Evolutionary conservation across 2,888 invertebrate species (phyloP).

Genomic region (Ellobium chinense): DNA sequence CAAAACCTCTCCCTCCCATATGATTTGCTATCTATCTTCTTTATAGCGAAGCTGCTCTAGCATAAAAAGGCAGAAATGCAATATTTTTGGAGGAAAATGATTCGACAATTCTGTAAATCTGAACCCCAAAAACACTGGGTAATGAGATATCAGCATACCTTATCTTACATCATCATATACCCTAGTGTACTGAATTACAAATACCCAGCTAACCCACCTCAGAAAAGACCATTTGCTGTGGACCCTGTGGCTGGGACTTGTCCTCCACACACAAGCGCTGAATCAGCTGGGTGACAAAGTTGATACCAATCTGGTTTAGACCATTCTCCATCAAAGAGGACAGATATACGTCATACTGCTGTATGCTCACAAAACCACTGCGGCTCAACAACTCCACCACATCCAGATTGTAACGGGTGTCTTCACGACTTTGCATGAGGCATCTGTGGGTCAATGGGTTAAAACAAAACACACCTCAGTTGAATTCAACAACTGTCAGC

Average conservation of each 20-base stretch:
- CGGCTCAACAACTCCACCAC: conserved; percentile 93
- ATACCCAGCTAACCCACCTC: conserved; percentile 44
- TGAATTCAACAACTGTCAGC: too few species aligned
- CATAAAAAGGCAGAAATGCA: too few species aligned
- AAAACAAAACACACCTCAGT: too few species aligned
- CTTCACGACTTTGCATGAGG: conserved; percentile 92
- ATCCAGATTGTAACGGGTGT: conserved; percentile 93
- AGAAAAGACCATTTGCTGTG: conserved; percentile 52
- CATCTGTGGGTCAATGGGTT: too few species aligned
- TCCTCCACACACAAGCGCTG: conserved; percentile 92
- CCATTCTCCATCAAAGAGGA: conserved; percentile 88
- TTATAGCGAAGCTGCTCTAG: too few species aligned
- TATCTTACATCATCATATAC: too few species aligned
- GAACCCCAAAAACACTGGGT: background rate
- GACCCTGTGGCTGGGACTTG: conserved; percentile 57
- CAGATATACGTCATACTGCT: conserved; percentile 80
- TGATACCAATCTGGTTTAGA: conserved; percentile 88
- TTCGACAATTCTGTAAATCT: background rate
- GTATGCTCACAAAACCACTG: conserved; percentile 89
- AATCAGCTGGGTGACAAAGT: conserved; percentile 94
- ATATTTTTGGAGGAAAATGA: background rate
- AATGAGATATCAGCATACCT: too few species aligned
- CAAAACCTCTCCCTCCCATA: too few species aligned
- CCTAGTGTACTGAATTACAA: too few species aligned
- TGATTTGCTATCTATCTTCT: too few species aligned